Evolutionary conservation across 2,797 vertebrate genomes (phyloP).

Genomic region (Sebastes taczanowskii): DNA sequence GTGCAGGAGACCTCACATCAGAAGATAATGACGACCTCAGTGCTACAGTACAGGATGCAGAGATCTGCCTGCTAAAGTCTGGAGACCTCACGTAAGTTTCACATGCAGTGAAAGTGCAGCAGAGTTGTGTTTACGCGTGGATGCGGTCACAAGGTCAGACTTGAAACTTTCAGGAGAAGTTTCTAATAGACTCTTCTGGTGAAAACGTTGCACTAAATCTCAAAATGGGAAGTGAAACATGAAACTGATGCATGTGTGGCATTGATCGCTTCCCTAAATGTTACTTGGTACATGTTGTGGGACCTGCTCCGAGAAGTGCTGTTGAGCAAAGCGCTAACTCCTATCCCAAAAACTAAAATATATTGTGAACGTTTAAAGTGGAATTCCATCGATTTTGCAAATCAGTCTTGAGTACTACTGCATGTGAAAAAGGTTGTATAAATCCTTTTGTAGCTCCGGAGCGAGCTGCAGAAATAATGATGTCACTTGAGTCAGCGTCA

Average conservation of each 20-base stretch:
- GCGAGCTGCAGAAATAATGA: background rate
- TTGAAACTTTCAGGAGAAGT: slow-evolving; percentile 3
- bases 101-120: background rate
- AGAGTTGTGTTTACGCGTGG: background rate
- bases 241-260: background rate
- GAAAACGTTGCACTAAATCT: background rate
- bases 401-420: background rate
- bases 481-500: background rate
- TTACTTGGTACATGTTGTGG: background rate
- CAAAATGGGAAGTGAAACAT: slow-evolving; percentile 37
- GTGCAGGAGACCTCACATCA: slow-evolving; percentile 78
- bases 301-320: background rate
- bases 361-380: background rate
- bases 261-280: background rate
- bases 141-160: background rate
- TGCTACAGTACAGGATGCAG: slow-evolving; percentile 89
- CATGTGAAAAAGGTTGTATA: background rate
- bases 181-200: background rate
- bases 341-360: background rate
- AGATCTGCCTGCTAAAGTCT: slow-evolving; percentile 92
- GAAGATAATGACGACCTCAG: slow-evolving; percentile 85
- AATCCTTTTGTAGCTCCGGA: background rate
- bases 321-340: background rate
- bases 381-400: background rate
- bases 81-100: slow-evolving; percentile 92